Base-by-base conservation (phyloP, 2,113 vertebrate species). In the Chaenocephalus aceratus region DNA sequence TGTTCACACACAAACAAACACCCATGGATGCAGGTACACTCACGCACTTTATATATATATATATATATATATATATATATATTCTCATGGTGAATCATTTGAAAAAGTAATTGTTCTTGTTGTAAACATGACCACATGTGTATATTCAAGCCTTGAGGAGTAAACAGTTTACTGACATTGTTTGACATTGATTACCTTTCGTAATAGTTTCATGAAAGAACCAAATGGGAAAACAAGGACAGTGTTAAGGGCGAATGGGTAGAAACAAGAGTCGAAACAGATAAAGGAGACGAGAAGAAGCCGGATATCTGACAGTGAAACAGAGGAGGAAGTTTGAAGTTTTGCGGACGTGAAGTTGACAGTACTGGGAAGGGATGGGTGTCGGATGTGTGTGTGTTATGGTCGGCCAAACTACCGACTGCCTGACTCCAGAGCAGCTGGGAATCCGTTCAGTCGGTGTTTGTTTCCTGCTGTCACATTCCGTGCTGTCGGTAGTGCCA, bases 351-450 rank as follows among this genome's bases (percentile, higher is more conserved):
- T 36, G 61, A 67, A 6, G 79, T 13, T 77, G 71, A 67, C 60
- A 54, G 46, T 6, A 3, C 36, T 26, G 12, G 36, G 63, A 46
- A 44, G 61, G 57, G 63, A 58, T 9, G 59, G 16, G 59, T 79
- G 89, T 83, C 8, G 14, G 1, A 23, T 72, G 58, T 80, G 77
- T 79, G 76, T 79, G 76, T 69, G 80, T 85, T 75, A n/a, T 30
- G 60, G 66, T 75, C 13, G 30, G n/a, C 23, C 77, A 41, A 72
- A 79, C 82, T 48, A 76, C 63, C 85, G 91, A 84, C 94, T 74
- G 66, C 61, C 83, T 89, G 94, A 82, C 92, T 93, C 91, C 89
- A 68, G 45, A 83, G 90, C 94, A 95, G 93, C 94, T 95, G 93
- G 84, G 91, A 93, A 95, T 93, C 77, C 80, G 70, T 82, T 93